Conservation (phyloP, 2,797 vertebrate species). For the Sebastiscus albofasciatus region DNA sequence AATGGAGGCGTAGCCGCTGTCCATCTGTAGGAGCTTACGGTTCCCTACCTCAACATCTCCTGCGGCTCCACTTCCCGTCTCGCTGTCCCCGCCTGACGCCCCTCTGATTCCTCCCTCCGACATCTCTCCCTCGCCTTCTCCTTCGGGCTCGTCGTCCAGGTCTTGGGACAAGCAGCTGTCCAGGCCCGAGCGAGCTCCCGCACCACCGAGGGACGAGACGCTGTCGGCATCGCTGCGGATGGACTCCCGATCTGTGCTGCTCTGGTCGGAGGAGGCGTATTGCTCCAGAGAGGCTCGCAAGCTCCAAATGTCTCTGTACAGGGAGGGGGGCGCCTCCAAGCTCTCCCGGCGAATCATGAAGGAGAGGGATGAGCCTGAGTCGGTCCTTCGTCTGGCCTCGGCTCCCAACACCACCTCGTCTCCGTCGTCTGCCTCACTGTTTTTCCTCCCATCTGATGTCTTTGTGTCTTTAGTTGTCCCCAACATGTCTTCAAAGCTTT, state of each 20-base stretch:
- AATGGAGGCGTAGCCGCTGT: slow-evolving; percentile 97
- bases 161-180: slow-evolving; percentile 84
- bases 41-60: slow-evolving; percentile 84
- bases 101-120: slow-evolving; percentile 50
- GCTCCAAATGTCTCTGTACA: slow-evolving; percentile 96
- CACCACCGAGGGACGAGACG: slow-evolving; percentile 84
- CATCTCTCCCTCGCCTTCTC: slow-evolving; percentile 67
- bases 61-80: slow-evolving; percentile 60
- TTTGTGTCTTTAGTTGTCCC: slow-evolving; percentile 15
- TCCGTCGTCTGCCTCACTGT: slow-evolving; percentile 54
- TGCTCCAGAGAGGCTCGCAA: slow-evolving; percentile 94
- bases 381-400: slow-evolving; percentile 52
- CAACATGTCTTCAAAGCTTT: slow-evolving; percentile 32
- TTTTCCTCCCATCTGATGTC: slow-evolving; percentile 22
- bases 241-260: slow-evolving; percentile 93
- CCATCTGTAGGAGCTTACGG: slow-evolving; percentile 96
- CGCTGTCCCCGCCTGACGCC: slow-evolving; percentile 56
- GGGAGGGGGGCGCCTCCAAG: slow-evolving; percentile 79
- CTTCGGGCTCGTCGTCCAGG: slow-evolving; percentile 84
- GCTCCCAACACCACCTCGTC: slow-evolving; percentile 52
- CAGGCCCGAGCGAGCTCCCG: slow-evolving; percentile 69
- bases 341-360: slow-evolving; percentile 73
- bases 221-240: slow-evolving; percentile 93
- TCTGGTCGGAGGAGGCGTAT: slow-evolving; percentile 91
- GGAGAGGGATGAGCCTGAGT: slow-evolving; percentile 63